Percentiles rank a stretch among this genome's conserved stretches.
These are phyloP conservation scores for Progne subis DNA, from an alignment of 2,113 vertebrate genomes.

Conservation along the genomic window DNA sequence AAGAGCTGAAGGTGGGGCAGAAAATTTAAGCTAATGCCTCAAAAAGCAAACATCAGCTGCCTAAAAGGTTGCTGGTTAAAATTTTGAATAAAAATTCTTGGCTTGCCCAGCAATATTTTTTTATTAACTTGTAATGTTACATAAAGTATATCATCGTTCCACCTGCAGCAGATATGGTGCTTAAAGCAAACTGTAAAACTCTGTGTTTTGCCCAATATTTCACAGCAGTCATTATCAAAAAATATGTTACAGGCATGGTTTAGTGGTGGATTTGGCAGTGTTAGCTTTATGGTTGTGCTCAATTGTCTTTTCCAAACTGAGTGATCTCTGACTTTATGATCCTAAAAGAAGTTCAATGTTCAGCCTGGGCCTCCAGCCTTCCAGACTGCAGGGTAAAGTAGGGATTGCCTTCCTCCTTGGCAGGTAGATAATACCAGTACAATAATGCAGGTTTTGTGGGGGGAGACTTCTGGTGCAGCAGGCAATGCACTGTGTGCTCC, in stretches of 20 bases:
- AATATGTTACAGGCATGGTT: background rate
- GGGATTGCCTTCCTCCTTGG: background rate
- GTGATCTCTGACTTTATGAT: background rate
- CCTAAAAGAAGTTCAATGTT: background rate
- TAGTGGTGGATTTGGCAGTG: background rate
- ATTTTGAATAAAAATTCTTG: slow-evolving; percentile 43
- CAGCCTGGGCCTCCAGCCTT: background rate
- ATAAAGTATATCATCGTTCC: background rate
- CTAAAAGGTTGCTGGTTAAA: slow-evolving; percentile 19
- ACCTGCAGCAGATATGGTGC: slow-evolving; percentile 13
- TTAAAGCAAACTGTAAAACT: slow-evolving; percentile 32
- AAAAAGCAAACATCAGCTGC: slow-evolving; percentile 19
- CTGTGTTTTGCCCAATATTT: slow-evolving; percentile 1
- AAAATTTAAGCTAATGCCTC: slow-evolving; percentile 10
- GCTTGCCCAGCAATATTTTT: slow-evolving; percentile 33
- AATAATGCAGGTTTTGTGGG: background rate
- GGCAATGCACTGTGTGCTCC: background rate
- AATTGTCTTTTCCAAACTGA: background rate
- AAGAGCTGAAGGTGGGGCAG: background rate
- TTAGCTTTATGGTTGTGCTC: background rate
- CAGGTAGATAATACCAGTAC: background rate
- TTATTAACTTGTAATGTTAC: background rate
- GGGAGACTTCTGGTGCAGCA: background rate
- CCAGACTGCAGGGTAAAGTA: background rate
- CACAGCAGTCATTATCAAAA: background rate